These are phyloP conservation scores for Gavia stellata DNA, from an alignment of 2,113 vertebrate species.

Conservation along the genomic window DNA sequence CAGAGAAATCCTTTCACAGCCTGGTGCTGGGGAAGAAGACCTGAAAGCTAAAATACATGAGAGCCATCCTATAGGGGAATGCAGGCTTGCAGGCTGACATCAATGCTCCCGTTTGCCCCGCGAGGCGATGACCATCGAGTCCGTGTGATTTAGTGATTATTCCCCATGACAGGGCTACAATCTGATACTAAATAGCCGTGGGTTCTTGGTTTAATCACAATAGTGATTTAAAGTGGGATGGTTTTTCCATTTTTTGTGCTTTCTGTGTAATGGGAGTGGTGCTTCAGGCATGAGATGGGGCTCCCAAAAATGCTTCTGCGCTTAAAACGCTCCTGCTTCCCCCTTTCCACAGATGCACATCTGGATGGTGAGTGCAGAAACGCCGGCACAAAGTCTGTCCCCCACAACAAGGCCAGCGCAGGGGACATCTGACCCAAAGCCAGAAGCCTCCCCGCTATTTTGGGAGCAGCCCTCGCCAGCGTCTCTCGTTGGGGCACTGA, in stretches of 20 bases:
- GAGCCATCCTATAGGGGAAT: background rate
- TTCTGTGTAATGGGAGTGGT: accelerated
- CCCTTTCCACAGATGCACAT: background rate
- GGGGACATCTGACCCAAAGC: background rate
- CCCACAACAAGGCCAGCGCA: background rate
- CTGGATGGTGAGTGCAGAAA: background rate
- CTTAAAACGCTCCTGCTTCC: background rate
- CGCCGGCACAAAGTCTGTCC: accelerated
- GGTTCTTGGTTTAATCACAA: background rate
- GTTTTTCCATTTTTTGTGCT: background rate
- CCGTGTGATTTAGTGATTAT: accelerated
- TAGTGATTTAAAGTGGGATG: background rate
- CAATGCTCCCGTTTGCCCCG: accelerated
- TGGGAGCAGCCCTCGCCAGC: background rate
- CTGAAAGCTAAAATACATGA: background rate
- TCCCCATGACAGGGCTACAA: background rate
- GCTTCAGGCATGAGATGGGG: background rate
- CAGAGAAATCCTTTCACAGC: background rate
- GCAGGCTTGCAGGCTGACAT: background rate
- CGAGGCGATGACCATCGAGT: accelerated
- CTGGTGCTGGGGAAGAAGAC: background rate
- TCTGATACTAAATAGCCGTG: background rate
- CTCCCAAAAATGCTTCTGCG: background rate
- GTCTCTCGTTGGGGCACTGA: accelerated
- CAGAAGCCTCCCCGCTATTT: background rate